These are phyloP conservation scores for Teleiodes luculella DNA, from an alignment of 2,888 invertebrate species.

Conservation along the genomic window DNA sequence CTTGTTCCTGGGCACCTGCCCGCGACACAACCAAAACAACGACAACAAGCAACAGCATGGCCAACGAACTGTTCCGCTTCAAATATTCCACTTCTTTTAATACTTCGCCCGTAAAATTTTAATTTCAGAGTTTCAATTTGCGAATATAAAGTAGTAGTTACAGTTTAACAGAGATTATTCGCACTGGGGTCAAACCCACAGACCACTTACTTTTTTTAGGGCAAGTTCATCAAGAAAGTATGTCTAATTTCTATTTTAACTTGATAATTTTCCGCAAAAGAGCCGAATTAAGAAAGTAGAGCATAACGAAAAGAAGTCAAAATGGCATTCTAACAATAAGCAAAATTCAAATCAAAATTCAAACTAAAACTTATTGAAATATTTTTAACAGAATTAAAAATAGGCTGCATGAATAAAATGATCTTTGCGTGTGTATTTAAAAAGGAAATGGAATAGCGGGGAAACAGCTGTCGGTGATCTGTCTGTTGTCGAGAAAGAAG, in stretches of 20 bases:
- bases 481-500: too few relatives aligned
- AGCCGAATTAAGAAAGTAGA: conserved; percentile 3
- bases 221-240: conserved; percentile 26
- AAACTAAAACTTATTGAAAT: too few relatives aligned
- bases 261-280: conserved; percentile 10
- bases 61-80: conserved; percentile 65
- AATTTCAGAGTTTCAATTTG: conserved; percentile 57
- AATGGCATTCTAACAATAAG: background rate
- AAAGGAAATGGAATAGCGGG: conserved; percentile 2
- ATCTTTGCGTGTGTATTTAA: background rate
- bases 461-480: background rate
- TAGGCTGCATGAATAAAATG: background rate
- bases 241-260: background rate
- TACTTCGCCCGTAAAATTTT: conserved; percentile 67
- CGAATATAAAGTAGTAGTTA: conserved; percentile 45
- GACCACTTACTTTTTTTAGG: conserved; percentile 40
- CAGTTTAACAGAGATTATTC: conserved; percentile 49
- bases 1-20: conserved; percentile 55
- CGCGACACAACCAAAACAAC: conserved; percentile 49
- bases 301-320: background rate
- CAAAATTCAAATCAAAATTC: too few relatives aligned
- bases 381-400: background rate
- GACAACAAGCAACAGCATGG: conserved; percentile 58
- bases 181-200: conserved; percentile 51
- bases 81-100: conserved; percentile 54